Evolutionary conservation across 1,140 invertebrate species (phyloP).

Genomic region (Drosophila truncata): DNA sequence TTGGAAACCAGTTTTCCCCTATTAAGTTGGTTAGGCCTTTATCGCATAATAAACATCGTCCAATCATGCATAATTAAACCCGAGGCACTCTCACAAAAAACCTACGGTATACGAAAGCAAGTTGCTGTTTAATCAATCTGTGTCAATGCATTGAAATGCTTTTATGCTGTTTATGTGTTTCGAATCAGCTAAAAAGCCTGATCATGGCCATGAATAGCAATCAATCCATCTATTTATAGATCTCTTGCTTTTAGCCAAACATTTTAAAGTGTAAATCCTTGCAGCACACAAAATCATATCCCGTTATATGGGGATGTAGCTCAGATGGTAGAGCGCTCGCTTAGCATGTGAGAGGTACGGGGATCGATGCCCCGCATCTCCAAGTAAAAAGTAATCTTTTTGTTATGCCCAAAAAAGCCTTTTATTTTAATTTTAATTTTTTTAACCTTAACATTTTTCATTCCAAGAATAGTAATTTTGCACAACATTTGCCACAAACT

Average conservation of each 20-base stretch:
- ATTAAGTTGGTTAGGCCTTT: background rate
- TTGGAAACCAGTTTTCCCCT: conserved; percentile 11
- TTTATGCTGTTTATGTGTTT: conserved; percentile 13
- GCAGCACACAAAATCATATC: background rate
- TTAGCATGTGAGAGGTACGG: conserved; percentile 94
- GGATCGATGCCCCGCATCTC: conserved; percentile 92
- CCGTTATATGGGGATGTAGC: no score
- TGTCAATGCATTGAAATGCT: conserved; percentile 22
- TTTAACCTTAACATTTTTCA: no score
- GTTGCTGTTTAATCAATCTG: conserved; percentile 15
- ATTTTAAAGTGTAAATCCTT: background rate
- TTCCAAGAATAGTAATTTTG: no score
- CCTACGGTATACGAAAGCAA: background rate
- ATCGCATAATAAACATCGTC: background rate
- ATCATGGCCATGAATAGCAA: conserved; percentile 41
- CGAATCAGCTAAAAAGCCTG: conserved; percentile 3
- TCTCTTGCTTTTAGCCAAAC: background rate
- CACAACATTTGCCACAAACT: no score
- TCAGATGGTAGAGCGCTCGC: conserved; percentile 94
- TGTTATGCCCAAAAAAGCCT: no score
- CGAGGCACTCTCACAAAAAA: conserved; percentile 4
- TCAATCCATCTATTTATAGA: conserved; percentile 6
- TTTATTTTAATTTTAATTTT: no score
- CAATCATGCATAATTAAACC: conserved; percentile 7
- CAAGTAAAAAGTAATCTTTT: no score